Evolutionary conservation across 1,140 invertebrate species (phyloP).

Genomic region (Diorhabda elongata): DNA sequence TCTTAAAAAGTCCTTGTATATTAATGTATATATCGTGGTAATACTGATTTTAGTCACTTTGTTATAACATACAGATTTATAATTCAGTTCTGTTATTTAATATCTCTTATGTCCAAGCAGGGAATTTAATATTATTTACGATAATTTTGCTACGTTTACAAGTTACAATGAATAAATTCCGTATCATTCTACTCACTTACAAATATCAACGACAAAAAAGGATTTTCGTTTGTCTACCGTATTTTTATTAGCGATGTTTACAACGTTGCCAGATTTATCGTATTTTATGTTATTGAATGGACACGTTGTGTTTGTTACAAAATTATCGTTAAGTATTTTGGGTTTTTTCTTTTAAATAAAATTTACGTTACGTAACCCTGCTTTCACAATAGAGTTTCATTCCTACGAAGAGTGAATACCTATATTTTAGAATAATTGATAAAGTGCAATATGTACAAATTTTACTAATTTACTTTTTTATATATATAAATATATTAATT

Average conservation of each 20-base stretch:
- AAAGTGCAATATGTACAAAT: constrained; percentile 53
- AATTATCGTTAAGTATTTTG: too few relatives aligned
- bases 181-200: too few relatives aligned
- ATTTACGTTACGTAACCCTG: constrained; percentile 20
- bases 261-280: too few relatives aligned
- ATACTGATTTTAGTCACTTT: constrained; percentile 21
- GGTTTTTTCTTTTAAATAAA: background rate
- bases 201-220: too few relatives aligned
- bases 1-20: constrained; percentile 12
- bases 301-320: too few relatives aligned
- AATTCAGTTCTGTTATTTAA: constrained; percentile 19
- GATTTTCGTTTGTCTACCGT: too few relatives aligned
- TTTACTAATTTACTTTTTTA: constrained; percentile 50
- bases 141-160: background rate
- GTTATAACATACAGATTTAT: constrained; percentile 26
- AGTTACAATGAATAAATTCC: too few relatives aligned
- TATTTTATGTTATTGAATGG: too few relatives aligned
- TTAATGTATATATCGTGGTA: constrained; percentile 23
- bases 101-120: constrained; percentile 33
- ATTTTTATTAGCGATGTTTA: too few relatives aligned
- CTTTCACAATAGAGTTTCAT: constrained; percentile 34
- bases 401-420: constrained; percentile 38
- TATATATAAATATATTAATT: constrained; percentile 39
- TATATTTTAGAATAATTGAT: constrained; percentile 44
- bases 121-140: constrained; percentile 5